Evolutionary conservation across 2,888 invertebrate genomes (phyloP), one percentile per base, ranked within the genome.

Genomic region (Megamerina dolium): DNA sequence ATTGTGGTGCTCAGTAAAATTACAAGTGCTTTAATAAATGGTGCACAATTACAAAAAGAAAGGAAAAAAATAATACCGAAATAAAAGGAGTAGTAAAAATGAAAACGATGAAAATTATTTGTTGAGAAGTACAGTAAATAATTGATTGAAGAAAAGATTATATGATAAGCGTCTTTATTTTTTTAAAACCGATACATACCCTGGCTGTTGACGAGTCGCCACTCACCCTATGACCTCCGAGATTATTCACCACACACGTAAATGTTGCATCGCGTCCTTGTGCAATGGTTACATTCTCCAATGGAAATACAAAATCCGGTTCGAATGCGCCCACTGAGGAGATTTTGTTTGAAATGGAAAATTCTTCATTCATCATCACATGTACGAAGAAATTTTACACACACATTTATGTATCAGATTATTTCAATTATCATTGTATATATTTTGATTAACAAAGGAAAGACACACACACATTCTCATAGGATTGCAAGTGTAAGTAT

Each of bases 181-280:
- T 47, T 45, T 49, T 53, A 61, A 59, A 72, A 72, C 72, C 68
- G 79, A 83, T 85, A 85, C 85, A 83, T 85, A 85, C 85, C 85
- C 85, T 83, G 78, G 84, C 83, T 77, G 82, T 78, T 78, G 81
- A 77, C 59, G 67, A 56, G 77, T 85, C 85, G 78, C 85, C 85
- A 88, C 88, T 89, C 88, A 91, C 91, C 86, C 86, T 84, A 78
- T 85, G 77, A 75, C 78, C 78, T 59, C 78, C 78, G 69, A 85
- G 77, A 75, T 85, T 83, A 74, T 83, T 83, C 66, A 85, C 85
- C 64, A 84, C 82, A 65, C 85, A 85, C 60, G 84, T 84, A 73
- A 85, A 84, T 60, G 82, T 81, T 57, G 85, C 85, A 70, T 85
- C 85, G 58, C 84, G 77, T 58, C 85, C 85, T 72, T 83, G 83